Base-by-base conservation (phyloP, 1,140 invertebrate species). In the Pinna nobilis region DNA sequence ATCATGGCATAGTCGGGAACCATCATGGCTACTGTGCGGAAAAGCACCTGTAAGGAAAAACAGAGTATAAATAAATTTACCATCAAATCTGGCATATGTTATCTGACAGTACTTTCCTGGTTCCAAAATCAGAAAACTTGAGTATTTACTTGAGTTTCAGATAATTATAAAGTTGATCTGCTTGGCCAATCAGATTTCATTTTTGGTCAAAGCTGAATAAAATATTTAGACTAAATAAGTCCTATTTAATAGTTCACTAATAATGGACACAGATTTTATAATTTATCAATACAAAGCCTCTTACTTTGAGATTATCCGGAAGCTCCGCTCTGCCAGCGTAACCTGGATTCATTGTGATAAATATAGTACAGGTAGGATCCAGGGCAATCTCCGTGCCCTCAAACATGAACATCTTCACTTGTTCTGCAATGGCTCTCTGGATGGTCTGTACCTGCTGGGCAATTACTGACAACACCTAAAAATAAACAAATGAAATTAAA, bases 1-100 rank as follows among this genome's bases (percentile, higher is more conserved):
- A 90, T 90, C 86, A 90, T 87, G 37, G 86, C 89, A 76, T 90
- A 90, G 82, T 90, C 88, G 11, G 89, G 89, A 20, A 90, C 87
- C 89, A 90, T 90, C 88, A 90, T 89, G 44, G 88, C 88, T 5
- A 90, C 89, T 50, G 88, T 89, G n/a, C 89, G 81, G 71, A 90
- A 90, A 60, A 89, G 71, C n/a, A 90, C 89, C 87, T 88, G 49
- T n/a, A 80, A 59, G 7, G 15, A 28, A 25, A 53, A 23, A 53
- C 32, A 20, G 7, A 51, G 13, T 51, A 25, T 15, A 25, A 28
- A 51, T 51, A n/a, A n/a, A n/a, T n/a, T n/a, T n/a, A n/a, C n/a
- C n/a, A n/a, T n/a, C n/a, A n/a, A n/a, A n/a, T n/a, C n/a, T n/a
- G n/a, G n/a, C n/a, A n/a, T n/a, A n/a, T n/a, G n/a, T n/a, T n/a